Base-by-base conservation (phyloP, 2,888 invertebrate species). In the Campaea margaritaria region DNA sequence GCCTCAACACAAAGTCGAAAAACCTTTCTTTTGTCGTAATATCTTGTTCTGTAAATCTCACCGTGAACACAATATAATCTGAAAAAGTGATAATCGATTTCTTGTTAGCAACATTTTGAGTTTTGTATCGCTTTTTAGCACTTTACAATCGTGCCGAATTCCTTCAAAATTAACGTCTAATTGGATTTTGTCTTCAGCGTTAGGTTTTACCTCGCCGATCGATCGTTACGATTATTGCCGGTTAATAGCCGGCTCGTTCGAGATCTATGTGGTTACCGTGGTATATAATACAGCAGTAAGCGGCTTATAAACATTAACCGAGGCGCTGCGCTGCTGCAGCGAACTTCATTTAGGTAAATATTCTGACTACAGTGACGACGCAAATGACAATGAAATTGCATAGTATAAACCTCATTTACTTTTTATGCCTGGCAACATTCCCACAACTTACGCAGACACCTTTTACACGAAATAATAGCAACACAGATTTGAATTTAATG, bases 21-120 rank as follows among this genome's bases (percentile, higher is more conserved):
- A 58, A 41, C 39, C 52, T 50, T 36, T 58, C 27, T 49, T 44
- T 44, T 43, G 13, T 28, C 41, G 14, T 38, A n/a, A 36, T 12
- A 42, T 42, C 41, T 11, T 13, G 15, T 48, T 45, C 45, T 46
- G 58, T 62, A 57, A 71, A 76, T 74, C 72, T 77, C 73, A 76
- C 77, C 76, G 76, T 70, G 75, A 75, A 74, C 73, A 68, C 73
- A 79, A 79, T 74, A 76, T 72, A 73, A 79, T 64, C 75, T 72
- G 67, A 79, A 85, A 78, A 79, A 81, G 68, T 71, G 76, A 79
- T 83, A 84, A 83, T 82, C 79, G 82, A 83, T 83, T 84, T 85
- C 85, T 85, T 81, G 83, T 85, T 85, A 84, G 77, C 72, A 69
- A 67, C 67, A 62, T 62, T 62, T 55, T 42, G 46, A 57, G 72